Percentiles rank a stretch among this genome's conserved stretches.
These are phyloP conservation scores for Palythoa heliodiscus DNA, from an alignment of 92 coral and sea anemone genomes.

Conservation along the genomic window DNA sequence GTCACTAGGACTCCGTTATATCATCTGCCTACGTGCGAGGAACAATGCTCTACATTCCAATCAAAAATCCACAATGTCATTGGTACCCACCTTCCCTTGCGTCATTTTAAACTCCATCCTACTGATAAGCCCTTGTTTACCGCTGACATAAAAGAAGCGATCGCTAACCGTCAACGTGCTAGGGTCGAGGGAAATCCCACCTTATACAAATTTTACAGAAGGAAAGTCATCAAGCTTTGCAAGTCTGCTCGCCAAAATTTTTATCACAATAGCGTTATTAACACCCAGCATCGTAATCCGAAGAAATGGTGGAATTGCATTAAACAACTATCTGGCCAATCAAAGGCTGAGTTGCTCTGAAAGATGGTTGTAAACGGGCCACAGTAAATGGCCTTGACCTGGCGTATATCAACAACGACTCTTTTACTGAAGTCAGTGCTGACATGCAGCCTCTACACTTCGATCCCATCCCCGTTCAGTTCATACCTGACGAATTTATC, in stretches of 20 bases:
- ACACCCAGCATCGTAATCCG: constrained; percentile 45
- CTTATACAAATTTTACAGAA: too few species aligned
- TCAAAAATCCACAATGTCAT: constrained; percentile 2
- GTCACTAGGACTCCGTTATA: too few species aligned
- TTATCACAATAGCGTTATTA: constrained; percentile 32
- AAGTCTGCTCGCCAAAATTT: too few species aligned
- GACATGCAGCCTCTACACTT: constrained; percentile 50
- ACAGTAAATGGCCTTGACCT: constrained; percentile 44
- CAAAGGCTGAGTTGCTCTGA: too few species aligned
- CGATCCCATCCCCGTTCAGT: too few species aligned
- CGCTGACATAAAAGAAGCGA: constrained; percentile 34
- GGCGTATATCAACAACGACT: neutral
- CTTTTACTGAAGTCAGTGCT: neutral
- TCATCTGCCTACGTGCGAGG: too few species aligned
- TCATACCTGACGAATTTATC: constrained; percentile 37
- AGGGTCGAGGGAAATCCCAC: too few species aligned
- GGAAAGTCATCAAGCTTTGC: too few species aligned
- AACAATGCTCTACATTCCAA: neutral
- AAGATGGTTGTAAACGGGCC: neutral
- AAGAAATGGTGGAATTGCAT: constrained; percentile 13
- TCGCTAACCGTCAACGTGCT: constrained; percentile 54
- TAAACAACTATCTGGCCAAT: too few species aligned
- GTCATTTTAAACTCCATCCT: constrained; percentile 39
- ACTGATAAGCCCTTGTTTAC: too few species aligned
- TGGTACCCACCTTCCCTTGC: constrained; percentile 39